These are phyloP conservation scores for Schizopygopsis malacanthus DNA, from an alignment of 2,797 vertebrate species.

Conservation along the genomic window DNA sequence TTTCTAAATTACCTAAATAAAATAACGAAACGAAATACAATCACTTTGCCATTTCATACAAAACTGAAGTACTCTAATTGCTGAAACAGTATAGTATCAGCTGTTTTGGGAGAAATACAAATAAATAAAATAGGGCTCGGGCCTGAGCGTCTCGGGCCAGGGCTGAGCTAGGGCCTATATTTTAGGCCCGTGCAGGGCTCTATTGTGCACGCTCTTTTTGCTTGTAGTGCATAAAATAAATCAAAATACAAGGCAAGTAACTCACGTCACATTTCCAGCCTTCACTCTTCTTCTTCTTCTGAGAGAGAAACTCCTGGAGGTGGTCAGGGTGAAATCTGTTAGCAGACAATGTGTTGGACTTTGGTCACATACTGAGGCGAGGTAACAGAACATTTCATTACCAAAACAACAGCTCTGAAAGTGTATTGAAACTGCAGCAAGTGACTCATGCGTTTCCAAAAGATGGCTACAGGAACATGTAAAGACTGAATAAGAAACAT, in stretches of 20 bases:
- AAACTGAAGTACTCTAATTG: no score
- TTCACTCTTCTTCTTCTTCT: slow-evolving; percentile 92
- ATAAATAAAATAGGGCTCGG: no score
- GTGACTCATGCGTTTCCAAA: background rate
- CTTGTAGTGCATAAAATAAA: background rate
- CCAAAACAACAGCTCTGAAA: background rate
- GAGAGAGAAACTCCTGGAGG: slow-evolving; percentile 90
- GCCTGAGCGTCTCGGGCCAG: no score
- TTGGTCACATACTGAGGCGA: background rate
- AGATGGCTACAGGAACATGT: background rate
- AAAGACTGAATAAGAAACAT: slow-evolving; percentile 11
- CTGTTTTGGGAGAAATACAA: no score
- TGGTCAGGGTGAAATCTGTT: slow-evolving; percentile 94
- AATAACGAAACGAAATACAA: no score
- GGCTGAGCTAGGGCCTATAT: no score
- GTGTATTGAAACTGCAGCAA: background rate
- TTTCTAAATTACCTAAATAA: no score
- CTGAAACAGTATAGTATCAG: no score
- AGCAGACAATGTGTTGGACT: slow-evolving; percentile 25
- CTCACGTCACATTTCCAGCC: slow-evolving; percentile 98
- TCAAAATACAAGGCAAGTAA: background rate
- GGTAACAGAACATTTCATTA: background rate
- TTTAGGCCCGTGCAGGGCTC: no score
- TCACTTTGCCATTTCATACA: no score
- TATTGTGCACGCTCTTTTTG: background rate